Evolutionary conservation across 2,113 vertebrate genomes (phyloP), one percentile per base, ranked within the genome.

Genomic region (Leptobrachium leishanense): DNA sequence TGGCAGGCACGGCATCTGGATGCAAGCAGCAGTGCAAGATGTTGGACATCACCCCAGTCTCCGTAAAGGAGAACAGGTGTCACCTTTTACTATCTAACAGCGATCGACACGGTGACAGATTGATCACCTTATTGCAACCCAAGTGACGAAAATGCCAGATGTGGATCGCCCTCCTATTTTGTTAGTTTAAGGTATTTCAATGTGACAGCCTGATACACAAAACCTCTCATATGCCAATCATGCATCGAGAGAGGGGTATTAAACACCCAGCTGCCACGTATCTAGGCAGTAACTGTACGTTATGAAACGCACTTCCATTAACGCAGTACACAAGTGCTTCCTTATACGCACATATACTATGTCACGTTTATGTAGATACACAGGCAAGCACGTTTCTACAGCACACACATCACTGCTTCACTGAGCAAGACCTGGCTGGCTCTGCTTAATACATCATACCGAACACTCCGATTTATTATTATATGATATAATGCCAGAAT

Each of bases 401-500:
- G 9, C 41, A 31, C 57, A 68, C 41, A 68, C 72, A 74, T 40
- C 13, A 10, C 42, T 62, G 71, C 65, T 57, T 46, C 41, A 15
- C 43, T 73, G 64, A 62, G 39, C 42, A 74, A 53, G 41, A 74
- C 4, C 11, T 1, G 43, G 44, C 72, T 50, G 12, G 43, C 62
- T 31, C 9, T 55, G 40, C 77, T 57, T 72, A 54, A 79, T 20
- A 72, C 59, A 72, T 79, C 68, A 39, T 72, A 53, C 57, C 40
- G 43, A 20, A 62, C 13, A 53, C 31, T 54, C 57, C 13, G 44
- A 65, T 46, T 31, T 13, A 41, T 72, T 79, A 57, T 9, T 54
- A 53, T 46, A 55, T 72, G 77, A 73, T 73, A 66, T 57, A 12
- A 11, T 76, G 41, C 50, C 20, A 31, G 20, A 31, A 31, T 31